Conservation (phyloP, 1,140 invertebrate species). For the Scaptodrosophila lebanonensis region DNA sequence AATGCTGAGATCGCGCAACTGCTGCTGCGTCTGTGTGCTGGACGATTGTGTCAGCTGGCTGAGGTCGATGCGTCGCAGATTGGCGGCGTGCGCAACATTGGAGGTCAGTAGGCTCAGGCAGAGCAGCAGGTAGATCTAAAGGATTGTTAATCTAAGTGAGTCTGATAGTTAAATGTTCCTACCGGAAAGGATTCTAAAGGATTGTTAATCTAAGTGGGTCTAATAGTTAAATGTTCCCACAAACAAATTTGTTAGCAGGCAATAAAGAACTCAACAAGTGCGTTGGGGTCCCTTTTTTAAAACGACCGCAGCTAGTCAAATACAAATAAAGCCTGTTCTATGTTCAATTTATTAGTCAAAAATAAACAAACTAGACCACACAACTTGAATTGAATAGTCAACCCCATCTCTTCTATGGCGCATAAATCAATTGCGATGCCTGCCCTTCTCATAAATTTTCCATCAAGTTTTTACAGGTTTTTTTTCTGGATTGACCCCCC, state of each 20-base stretch:
- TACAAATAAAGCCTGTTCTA: no score
- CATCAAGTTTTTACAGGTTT: slow-evolving; percentile 14
- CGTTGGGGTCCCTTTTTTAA: no score
- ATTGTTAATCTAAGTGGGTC: slow-evolving; percentile 7
- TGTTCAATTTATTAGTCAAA: no score
- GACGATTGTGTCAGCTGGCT: slow-evolving; percentile 47
- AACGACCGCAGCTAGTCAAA: no score
- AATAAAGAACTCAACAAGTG: no score
- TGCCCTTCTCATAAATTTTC: slow-evolving; percentile 47
- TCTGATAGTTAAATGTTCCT: background rate
- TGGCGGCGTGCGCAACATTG: slow-evolving; percentile 57
- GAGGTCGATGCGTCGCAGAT: slow-evolving; percentile 57
- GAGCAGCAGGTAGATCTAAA: slow-evolving; percentile 59
- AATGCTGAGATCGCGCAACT: slow-evolving; percentile 38
- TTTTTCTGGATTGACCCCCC: no score
- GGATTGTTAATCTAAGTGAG: no score
- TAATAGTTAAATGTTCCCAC: background rate
- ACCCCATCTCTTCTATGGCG: no score
- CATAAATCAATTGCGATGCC: slow-evolving; percentile 40
- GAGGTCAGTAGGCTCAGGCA: slow-evolving; percentile 59
- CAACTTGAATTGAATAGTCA: no score
- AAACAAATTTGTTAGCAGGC: no score
- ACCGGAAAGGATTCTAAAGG: background rate
- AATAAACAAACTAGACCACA: no score
- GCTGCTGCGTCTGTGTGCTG: slow-evolving; percentile 45